A percentile compares a stretch with the other conserved stretches of the same genome.
Conservation (phyloP, 1,140 invertebrate genomes). For the Potamilus streckersoni region DNA sequence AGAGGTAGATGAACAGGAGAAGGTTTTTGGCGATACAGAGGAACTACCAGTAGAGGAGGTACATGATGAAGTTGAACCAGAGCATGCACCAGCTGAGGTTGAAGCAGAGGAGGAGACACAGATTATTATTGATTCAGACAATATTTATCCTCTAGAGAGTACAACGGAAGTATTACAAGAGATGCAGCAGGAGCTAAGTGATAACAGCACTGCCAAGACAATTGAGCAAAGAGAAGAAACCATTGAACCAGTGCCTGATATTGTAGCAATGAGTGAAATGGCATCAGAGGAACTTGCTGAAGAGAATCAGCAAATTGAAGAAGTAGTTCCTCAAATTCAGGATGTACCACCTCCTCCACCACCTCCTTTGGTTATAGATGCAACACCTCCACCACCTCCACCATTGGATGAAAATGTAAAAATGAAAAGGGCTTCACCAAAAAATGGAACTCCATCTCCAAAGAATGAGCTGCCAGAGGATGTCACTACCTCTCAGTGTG, state of each 20-base stretch:
- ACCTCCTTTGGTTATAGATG: slow-evolving; percentile 22
- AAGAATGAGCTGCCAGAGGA: slow-evolving; percentile 23
- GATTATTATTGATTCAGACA: no score
- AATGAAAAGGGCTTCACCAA: slow-evolving; percentile 13
- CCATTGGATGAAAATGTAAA: slow-evolving; percentile 29
- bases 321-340: slow-evolving; percentile 3
- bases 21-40: slow-evolving; percentile 14
- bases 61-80: slow-evolving; percentile 3
- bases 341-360: slow-evolving; percentile 25
- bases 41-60: slow-evolving; percentile 2
- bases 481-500: slow-evolving; percentile 15
- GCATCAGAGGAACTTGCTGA: slow-evolving; percentile 10
- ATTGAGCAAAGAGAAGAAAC: no score
- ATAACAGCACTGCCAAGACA: no score
- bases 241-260: slow-evolving; percentile 26
- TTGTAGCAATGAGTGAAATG: slow-evolving; percentile 23
- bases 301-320: slow-evolving; percentile 21
- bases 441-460: slow-evolving; percentile 27
- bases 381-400: slow-evolving; percentile 29
- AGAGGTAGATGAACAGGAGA: slow-evolving; percentile 24
- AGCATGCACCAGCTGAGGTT: slow-evolving; percentile 7
- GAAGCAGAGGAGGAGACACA: slow-evolving; percentile 1
- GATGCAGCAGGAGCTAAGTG: no score
- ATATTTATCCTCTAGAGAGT: no score
- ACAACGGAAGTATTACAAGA: no score